Percentiles rank a stretch among this genome's conserved stretches.
Evolutionary conservation across 2,113 vertebrate genomes (phyloP).

Genomic region (Donacobius atricapilla): DNA sequence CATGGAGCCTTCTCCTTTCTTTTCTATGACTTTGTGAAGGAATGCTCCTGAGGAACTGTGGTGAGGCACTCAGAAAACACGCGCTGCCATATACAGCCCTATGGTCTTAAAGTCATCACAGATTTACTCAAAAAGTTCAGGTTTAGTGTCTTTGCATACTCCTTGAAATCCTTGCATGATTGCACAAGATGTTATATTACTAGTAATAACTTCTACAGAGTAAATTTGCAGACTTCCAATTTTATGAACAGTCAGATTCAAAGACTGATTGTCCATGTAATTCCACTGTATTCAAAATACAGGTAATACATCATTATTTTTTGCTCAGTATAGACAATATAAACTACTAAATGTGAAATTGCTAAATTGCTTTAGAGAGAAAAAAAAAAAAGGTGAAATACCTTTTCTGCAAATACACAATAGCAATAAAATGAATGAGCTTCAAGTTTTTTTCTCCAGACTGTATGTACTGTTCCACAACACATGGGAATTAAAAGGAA

Average conservation of each 20-base stretch:
- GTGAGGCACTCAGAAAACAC: background rate
- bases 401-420: background rate
- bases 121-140: background rate
- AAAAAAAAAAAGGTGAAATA: background rate
- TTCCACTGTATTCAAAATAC: background rate
- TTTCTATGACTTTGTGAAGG: background rate
- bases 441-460: background rate
- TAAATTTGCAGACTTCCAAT: background rate
- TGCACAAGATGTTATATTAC: background rate
- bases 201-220: background rate
- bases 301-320: background rate
- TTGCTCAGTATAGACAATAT: background rate
- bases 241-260: background rate
- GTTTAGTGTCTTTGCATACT: background rate
- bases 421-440: background rate
- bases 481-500: background rate
- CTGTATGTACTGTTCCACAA: background rate
- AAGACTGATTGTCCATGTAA: background rate
- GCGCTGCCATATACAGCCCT: background rate
- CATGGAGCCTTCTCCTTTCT: background rate
- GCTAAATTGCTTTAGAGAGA: background rate
- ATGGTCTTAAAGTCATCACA: background rate
- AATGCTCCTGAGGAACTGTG: background rate
- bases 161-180: background rate
- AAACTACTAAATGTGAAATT: background rate